phyloP scores from a whole-genome alignment of 2,888 invertebrate genomes.

The Apoderus coryli region DNA sequence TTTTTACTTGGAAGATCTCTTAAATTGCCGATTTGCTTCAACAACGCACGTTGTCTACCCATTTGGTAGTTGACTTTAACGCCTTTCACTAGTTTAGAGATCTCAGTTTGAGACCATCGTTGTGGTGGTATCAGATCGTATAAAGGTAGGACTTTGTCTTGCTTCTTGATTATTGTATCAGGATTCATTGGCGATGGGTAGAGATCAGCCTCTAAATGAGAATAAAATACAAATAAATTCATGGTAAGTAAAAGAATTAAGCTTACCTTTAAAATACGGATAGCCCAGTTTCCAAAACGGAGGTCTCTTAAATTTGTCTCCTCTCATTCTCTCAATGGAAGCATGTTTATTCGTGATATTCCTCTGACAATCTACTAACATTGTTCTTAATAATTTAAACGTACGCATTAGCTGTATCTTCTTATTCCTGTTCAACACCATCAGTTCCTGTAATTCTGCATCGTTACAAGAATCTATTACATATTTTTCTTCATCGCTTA shows the following conservation, averaged over 20 bases:
- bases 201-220: conserved; percentile 32
- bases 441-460: background rate
- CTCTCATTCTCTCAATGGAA: background rate
- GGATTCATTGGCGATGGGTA: conserved; percentile 43
- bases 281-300: conserved; percentile 13
- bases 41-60: too few species aligned
- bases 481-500: conserved; percentile 2
- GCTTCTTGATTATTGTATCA: conserved; percentile 32
- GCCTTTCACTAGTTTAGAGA: conserved; percentile 18
- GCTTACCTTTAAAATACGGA: conserved; percentile 14
- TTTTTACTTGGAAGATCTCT: conserved; percentile 1
- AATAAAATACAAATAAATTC: background rate
- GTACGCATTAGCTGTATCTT: conserved; percentile 12
- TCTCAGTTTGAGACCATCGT: conserved; percentile 26
- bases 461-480: conserved; percentile 1
- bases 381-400: conserved; percentile 10
- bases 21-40: too few species aligned
- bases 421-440: conserved; percentile 13
- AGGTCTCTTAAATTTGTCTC: background rate
- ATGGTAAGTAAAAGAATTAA: background rate
- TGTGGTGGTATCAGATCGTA: conserved; percentile 22
- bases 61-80: conserved; percentile 1
- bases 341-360: conserved; percentile 8
- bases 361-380: conserved; percentile 11
- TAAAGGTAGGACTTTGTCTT: conserved; percentile 19